Evolutionary conservation across 2,888 invertebrate genomes (phyloP), one percentile per base, ranked within the genome.

Genomic region (Trichogramma evanescens): DNA sequence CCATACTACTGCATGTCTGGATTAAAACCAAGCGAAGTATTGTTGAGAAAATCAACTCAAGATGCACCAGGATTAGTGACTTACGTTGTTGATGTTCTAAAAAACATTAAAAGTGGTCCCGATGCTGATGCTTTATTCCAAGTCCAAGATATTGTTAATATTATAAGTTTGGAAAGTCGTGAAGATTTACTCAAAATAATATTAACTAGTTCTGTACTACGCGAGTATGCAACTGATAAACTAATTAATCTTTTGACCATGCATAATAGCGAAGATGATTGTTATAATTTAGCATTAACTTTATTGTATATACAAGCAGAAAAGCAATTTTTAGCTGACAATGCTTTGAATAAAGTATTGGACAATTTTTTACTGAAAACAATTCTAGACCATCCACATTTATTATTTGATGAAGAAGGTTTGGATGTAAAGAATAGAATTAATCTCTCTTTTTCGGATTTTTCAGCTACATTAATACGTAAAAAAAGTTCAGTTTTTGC

Each of bases 1-100:
- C 81, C 82, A 0, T 84, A 83, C 65, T 84, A 83, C 64, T 79
- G 78, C 67, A 82, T 83, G 80, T 82, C 83, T 0, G 76, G 79
- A 42, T 67, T 83, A 4, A 77, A 75, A 51, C 79, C 83, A 1
- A 72, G 78, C 1, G 82, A 83, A 67, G 81, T 83, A 6, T 69
- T 82, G n/a, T 67, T 73, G 0, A 69, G 76, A 42, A 74, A 75
- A 59, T 70, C 73, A 1, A 69, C 72, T 3, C 67, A 66, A 43
- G 68, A 70, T 38, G 74, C 76, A 5, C 72, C 75, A 4, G 78
- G 77, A 4, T 68, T 77, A 4, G 66, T 74, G 1, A 70, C 66
- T 1, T 77, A 72, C 58, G 41, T 78, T 1, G 73, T 69, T 0
- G 73, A 75, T 41, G 73, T 77, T 26, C 69, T 82, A 48, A 63